phyloP scores from a whole-genome alignment of 2,797 vertebrate species.

The Liasis olivaceus region DNA sequence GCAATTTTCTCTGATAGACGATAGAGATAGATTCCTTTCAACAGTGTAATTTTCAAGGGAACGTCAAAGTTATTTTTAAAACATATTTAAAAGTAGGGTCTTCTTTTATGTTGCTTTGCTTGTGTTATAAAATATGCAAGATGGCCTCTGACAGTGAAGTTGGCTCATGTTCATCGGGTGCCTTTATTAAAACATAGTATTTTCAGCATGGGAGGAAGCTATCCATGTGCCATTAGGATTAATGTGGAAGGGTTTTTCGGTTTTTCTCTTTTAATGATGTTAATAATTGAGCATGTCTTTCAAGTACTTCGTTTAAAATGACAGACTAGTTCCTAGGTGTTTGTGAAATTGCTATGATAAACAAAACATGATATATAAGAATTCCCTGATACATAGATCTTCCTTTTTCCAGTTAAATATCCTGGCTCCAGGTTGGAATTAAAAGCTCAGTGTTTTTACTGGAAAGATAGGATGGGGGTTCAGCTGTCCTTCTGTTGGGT shows the following conservation, averaged over 20 bases:
- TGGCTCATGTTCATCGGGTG: constrained; percentile 22
- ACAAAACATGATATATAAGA: constrained; percentile 50
- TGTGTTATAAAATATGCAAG: constrained; percentile 62
- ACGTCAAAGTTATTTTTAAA: constrained; percentile 35
- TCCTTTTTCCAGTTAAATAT: constrained; percentile 56
- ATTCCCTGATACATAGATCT: constrained; percentile 37
- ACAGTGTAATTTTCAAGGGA: constrained; percentile 30
- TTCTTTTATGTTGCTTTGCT: constrained; percentile 48
- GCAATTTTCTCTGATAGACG: neutral
- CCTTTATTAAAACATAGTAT: constrained; percentile 46
- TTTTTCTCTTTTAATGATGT: constrained; percentile 41
- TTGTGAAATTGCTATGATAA: constrained; percentile 50
- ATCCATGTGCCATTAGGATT: constrained; percentile 37
- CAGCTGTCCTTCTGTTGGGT: constrained; percentile 54
- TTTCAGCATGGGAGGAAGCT: constrained; percentile 27
- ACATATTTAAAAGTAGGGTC: constrained; percentile 19
- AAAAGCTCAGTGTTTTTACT: constrained; percentile 68
- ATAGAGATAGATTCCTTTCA: constrained; percentile 30
- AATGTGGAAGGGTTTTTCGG: constrained; percentile 17
- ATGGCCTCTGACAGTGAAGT: constrained; percentile 44
- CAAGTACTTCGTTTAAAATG: constrained; percentile 54
- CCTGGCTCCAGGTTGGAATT: constrained; percentile 67
- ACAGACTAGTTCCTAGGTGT: constrained; percentile 61
- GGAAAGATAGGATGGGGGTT: constrained; percentile 59
- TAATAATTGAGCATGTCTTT: constrained; percentile 68